Base-by-base conservation (phyloP, 2,797 vertebrate species). In the Aotus griseimembra region DNA sequence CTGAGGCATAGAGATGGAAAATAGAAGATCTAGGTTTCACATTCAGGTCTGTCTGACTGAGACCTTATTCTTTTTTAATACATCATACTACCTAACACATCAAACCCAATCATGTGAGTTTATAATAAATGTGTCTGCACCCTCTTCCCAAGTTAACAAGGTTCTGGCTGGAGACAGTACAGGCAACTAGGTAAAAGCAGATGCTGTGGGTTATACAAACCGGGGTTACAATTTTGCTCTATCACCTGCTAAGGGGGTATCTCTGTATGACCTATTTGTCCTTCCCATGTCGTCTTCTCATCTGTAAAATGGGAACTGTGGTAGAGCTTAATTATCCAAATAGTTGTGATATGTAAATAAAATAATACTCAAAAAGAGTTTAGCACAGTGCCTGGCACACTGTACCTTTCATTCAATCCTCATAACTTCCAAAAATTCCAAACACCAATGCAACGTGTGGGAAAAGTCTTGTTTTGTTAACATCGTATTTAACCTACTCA, bases 371-470 rank as follows among this genome's bases (percentile, higher is more conserved):
- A 58, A 20, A 70, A 86, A 77, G n/a, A 5, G 11, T 73, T 89
- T 83, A 52, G 83, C 10, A 61, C 26, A 87, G 36, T 92, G 46
- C n/a, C 55, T 89, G 44, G 30, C 17, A 93, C 72, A n/a, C 1
- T 81, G 30, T 84, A 96, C 93, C 44, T 93, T 93, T 82, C 80
- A 73, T 93, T 96, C 24, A 80, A 82, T 61, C 57, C 64, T 92
- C 44, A 24, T 7, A 96, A 79, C 28, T 85, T 88, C 9, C 46
- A 55, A 90, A 93, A 88, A 48, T 48, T 87, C 36, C 46, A 81
- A 30, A 88, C 14, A 41, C 28, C 24, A 93, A 46, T 36, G 13
- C 28, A 95, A 93, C 7, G 48, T 48, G 24, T 92, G 48, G 13
- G 14, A n/a, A 83, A 85, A 61, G 19, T 36, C 11, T 72, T 81